Evolutionary conservation across 2,113 vertebrate species (phyloP).

Genomic region (Prunella fulvescens): DNA sequence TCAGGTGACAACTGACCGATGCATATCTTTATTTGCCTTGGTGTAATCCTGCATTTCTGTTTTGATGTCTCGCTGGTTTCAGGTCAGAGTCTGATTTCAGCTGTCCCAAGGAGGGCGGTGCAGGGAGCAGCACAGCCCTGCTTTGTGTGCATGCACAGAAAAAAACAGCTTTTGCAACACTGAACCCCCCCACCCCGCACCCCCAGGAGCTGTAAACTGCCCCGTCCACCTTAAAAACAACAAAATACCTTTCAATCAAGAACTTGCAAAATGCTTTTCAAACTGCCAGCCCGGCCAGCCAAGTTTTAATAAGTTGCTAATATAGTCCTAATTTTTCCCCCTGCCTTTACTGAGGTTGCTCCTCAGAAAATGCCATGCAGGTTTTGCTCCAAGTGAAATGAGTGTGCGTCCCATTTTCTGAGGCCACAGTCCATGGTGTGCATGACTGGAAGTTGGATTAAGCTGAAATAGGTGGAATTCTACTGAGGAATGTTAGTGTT

Average conservation of each 20-base stretch:
- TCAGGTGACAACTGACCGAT: conserved; percentile 42
- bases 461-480: background rate
- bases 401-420: background rate
- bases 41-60: conserved; percentile 58
- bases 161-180: conserved; percentile 32
- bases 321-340: background rate
- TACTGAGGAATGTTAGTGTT: background rate
- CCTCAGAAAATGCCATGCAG: background rate
- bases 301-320: background rate
- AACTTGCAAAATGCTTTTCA: background rate
- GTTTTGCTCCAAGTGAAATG: background rate
- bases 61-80: conserved; percentile 31
- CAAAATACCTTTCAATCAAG: background rate
- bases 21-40: conserved; percentile 63
- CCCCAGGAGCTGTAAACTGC: background rate
- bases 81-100: conserved; percentile 56
- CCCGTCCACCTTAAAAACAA: background rate
- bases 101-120: conserved; percentile 21
- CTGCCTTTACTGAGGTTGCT: accelerated
- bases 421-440: background rate
- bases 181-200: background rate
- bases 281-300: background rate
- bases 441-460: background rate
- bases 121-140: background rate
- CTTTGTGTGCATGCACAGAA: background rate